Evolutionary conservation across 2,797 vertebrate genomes (phyloP), one percentile per base, ranked within the genome.

Genomic region (Pelochelys cantorii): DNA sequence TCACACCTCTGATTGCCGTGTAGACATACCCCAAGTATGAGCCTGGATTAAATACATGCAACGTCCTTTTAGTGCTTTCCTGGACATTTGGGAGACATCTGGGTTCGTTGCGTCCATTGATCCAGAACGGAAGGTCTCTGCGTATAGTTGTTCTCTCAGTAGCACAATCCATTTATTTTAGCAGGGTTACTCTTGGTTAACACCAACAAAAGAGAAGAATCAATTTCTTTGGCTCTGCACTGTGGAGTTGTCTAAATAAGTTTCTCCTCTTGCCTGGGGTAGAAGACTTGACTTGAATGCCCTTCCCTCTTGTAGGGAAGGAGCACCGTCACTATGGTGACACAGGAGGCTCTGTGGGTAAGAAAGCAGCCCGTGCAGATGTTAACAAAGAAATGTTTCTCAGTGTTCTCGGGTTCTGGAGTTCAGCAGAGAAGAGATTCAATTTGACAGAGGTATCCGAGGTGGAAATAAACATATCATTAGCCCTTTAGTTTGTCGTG

Each of bases 371-470:
- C 74, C 80, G 56, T 59, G 89, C 75, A 90, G 10, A 18, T 11
- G 53, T 57, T 86, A 84, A 79, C 89, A 90, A 0, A 0, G 5
- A 75, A 90, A 85, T 75, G 81, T 85, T 52, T 80, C 68, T 77
- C 93, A 86, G 80, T 11, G 55, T 57, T 90, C 83, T 80, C 57
- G 57, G 79, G 34, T 9, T 65, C 17, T 65, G 1, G 57, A 53
- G 54, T 74, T 93, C 91, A 59, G 11, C 82, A 83, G 91, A 12
- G 55, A 71, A 88, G 2, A 27, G 29, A 83, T 82, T 75, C 90
- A 89, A 93, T 93, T 48, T 82, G 85, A 85, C 90, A 80, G 53
- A 31, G 12, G 37, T 17, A 75, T 84, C 54, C 68, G 42, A 85
- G 83, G 57, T 79, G 83, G 52, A 77, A 93, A 59, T 89, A 86